Percentiles rank a stretch among this genome's conserved stretches.
Evolutionary conservation across 1,140 invertebrate genomes (phyloP).

Genomic region (Batillaria attramentaria): DNA sequence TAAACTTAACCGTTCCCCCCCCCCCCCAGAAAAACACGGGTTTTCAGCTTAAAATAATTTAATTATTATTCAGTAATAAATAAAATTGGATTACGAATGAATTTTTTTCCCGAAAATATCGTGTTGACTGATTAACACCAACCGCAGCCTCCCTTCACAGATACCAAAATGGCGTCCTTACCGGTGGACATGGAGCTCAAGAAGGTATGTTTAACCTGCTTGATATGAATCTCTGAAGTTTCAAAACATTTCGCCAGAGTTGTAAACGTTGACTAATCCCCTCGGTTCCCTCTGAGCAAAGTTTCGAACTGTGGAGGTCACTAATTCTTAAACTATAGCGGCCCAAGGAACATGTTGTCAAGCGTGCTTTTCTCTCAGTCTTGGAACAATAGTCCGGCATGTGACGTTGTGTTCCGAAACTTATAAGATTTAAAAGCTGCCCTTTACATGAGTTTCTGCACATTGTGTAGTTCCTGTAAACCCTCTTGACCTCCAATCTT

Average conservation of each 20-base stretch:
- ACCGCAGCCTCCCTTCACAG: neutral
- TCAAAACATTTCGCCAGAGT: neutral
- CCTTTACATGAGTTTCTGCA: no score
- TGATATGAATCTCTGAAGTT: neutral
- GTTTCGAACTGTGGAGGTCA: neutral
- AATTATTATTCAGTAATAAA: neutral
- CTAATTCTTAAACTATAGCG: neutral
- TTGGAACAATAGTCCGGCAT: no score
- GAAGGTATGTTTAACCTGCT: slow-evolving; percentile 37
- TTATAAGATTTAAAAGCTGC: no score
- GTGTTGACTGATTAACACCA: neutral
- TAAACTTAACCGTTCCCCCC: no score
- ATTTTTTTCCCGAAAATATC: neutral
- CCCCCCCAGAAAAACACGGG: neutral
- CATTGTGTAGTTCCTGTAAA: neutral
- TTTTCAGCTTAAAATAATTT: neutral
- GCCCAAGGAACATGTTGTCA: neutral
- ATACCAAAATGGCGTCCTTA: slow-evolving; percentile 26
- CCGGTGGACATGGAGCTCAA: slow-evolving; percentile 55
- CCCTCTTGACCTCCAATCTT: neutral
- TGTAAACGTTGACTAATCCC: neutral
- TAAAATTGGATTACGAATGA: neutral
- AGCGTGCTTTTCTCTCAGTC: neutral
- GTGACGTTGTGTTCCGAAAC: no score
- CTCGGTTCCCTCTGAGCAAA: neutral